Percentiles rank a stretch among this genome's conserved stretches.
Evolutionary conservation across 2,797 vertebrate genomes (phyloP).

Genomic region (Tadarida brasiliensis): DNA sequence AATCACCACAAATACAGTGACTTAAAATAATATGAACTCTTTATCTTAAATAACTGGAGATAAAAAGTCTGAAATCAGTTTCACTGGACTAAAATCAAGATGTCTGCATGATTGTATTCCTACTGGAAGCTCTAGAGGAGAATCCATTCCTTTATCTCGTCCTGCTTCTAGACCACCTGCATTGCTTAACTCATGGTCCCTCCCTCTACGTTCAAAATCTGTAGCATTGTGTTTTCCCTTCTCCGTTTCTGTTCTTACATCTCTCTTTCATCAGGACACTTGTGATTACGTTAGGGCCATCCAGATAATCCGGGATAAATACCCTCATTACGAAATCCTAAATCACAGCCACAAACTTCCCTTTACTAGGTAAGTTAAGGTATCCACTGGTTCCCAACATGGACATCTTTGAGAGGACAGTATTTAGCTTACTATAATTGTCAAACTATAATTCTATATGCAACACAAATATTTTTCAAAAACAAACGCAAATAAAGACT

Average conservation of each 20-base stretch:
- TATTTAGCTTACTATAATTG: background rate
- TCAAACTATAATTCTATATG: background rate
- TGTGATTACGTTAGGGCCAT: background rate
- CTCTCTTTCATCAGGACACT: background rate
- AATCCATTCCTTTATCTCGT: background rate
- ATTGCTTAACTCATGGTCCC: background rate
- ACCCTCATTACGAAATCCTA: background rate
- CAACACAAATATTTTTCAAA: background rate
- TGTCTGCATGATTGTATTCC: no score
- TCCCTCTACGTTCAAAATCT: background rate
- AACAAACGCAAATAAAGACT: background rate
- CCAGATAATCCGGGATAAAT: background rate
- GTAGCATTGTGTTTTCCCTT: background rate
- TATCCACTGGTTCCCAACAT: background rate
- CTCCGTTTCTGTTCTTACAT: background rate
- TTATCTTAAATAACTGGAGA: no score
- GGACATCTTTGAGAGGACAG: background rate
- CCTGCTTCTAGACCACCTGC: background rate
- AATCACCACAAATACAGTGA: background rate
- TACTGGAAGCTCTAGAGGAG: no score
- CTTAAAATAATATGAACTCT: background rate
- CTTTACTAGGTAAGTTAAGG: background rate
- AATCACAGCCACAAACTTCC: background rate
- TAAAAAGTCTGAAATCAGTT: no score
- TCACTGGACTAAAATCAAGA: no score